Base-by-base conservation (phyloP, 1,140 invertebrate species). In the Papilio dardanus region DNA sequence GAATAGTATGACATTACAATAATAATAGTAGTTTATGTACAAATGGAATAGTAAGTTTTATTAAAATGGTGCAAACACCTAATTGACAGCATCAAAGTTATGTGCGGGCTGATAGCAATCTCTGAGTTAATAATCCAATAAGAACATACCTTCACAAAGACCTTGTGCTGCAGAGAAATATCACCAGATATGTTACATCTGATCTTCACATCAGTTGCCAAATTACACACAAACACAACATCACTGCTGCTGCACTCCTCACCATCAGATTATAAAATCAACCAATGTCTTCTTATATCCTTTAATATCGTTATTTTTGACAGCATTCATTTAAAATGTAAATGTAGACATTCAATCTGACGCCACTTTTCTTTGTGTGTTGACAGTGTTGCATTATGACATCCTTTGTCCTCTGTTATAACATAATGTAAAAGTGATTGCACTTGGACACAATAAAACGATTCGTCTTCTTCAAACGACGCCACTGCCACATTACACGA, bases 321-420 rank as follows among this genome's bases (percentile, higher is more conserved):
- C 7, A 1, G n/a, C 46, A 19, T 62, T 62, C 7, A 28, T 28
- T 16, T 28, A 1, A 62, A 62, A 62, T 46, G 4, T 1, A 28
- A 62, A 16, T 62, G 10, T 4, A n/a, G n/a, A 62, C 12, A 62
- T 28, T 21, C 4, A 54, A 62, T 28, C 4, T 16, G 24, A 14
- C 54, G 30, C 21, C 19, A 54, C 54, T 58, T 73, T 73, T 19
- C 71, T 73, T 73, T 73, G 71, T 73, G 30, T 71, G n/a, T 28
- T 21, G 35, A 40, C 12, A 40, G 12, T 69, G 7, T 67, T 67
- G 30, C n/a, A 16, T 42, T 69, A 69, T 69, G 35, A 73, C 54
- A 73, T 73, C 71, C 71, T 73, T 73, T 73, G 71, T 73, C 46
- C 42, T 40, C 14, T 73, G 71, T 21, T 28, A 73, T 12, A 33